phyloP scores from a whole-genome alignment of 2,797 vertebrate species.

The Kryptopterus vitreolus region DNA sequence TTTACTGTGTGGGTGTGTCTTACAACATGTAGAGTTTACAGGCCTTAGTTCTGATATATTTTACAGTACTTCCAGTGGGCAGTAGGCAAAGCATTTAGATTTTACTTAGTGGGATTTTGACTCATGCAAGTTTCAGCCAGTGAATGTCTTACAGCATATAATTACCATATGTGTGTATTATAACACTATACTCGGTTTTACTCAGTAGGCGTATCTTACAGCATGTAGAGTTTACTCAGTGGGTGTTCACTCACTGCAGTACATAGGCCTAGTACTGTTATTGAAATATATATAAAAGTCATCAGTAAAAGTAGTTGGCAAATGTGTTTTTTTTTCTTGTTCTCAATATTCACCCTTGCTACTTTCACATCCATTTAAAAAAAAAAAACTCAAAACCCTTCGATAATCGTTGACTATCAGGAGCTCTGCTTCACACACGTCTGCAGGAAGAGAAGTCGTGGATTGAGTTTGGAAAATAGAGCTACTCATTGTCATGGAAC shows the following conservation, averaged over 20 bases:
- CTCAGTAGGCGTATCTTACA: background rate
- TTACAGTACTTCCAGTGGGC: too few relatives aligned
- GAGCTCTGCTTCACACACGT: slow-evolving; percentile 17
- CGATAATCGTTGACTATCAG: slow-evolving; percentile 9
- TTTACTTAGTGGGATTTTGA: background rate
- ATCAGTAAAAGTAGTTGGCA: background rate
- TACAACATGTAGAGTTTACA: too few relatives aligned
- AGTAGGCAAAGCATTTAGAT: background rate
- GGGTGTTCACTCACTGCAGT: background rate
- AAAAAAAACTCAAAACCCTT: slow-evolving; percentile 17
- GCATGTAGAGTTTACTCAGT: background rate
- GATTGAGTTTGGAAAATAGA: slow-evolving; percentile 43
- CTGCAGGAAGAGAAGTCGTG: slow-evolving; percentile 3
- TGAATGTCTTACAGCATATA: background rate
- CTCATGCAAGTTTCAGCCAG: background rate
- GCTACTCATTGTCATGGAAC: slow-evolving; percentile 44
- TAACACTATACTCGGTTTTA: background rate
- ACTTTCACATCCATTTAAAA: background rate
- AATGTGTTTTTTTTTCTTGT: background rate
- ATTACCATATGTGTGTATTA: background rate
- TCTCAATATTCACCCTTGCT: background rate
- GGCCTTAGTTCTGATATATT: too few relatives aligned
- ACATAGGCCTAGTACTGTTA: background rate
- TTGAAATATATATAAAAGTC: background rate
- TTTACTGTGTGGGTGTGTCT: too few relatives aligned